Base-by-base conservation (phyloP, 2,888 invertebrate species). In the Odontomyia ornata region DNA sequence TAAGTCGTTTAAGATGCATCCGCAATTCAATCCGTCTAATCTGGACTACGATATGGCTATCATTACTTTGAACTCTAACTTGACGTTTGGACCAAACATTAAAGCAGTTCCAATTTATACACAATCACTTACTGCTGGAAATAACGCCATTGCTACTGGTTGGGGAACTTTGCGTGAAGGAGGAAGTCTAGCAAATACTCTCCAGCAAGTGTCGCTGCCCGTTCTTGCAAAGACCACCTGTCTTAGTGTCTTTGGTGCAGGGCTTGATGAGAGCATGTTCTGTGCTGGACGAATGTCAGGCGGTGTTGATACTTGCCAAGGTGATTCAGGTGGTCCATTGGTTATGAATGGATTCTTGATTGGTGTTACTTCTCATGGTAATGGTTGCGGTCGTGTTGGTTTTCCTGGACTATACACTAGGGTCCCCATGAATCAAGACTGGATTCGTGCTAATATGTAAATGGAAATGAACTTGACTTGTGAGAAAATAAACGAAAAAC, bases 41-140 rank as follows among this genome's bases (percentile, higher is more conserved):
- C 83, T 85, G 0, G 85, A 86, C 62, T 85, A 82, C 36, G 86
- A 86, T 75, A 82, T 86, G 80, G 84, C 86, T 0, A 78, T 86
- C 1, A 81, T 86, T 23, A 80, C 81, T 13, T 76, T 86, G 1
- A 82, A 80, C 9, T 71, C 76, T 1, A 81, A 83, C 0, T 81
- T 85, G 15, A 43, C 79, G 0, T 76, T 85, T 73, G 82, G 81
- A 2, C 81, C 80, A 4, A 75, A 80, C 0, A 81, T 86, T 0
- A 79, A 82, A 36, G 81, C 83, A 13, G 84, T 86, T 76, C 82
- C 80, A 9, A 9, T 64, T 5, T n/a, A 21, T 18, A 28, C 56
- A 1, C 15, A 13, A 13, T 4, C 15, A 4, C 3, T 52, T n/a
- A 3, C 25, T n/a, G 21, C 23, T 21, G 56, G 30, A 18, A 11